Evolutionary conservation across 1,140 invertebrate species (phyloP).

Genomic region (Drosophila equinoxialis): DNA sequence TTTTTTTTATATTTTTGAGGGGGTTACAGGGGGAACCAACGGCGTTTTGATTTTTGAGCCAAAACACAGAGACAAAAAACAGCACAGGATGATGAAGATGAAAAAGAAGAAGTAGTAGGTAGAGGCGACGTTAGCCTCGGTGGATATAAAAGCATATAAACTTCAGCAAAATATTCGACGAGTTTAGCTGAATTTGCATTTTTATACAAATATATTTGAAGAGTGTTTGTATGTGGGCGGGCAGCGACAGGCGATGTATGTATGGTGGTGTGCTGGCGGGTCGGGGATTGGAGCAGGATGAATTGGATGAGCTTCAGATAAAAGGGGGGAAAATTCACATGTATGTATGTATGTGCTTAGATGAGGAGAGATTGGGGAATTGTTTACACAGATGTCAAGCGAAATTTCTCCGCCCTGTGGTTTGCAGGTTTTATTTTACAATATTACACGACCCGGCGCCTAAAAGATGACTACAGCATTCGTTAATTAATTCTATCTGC

Average conservation of each 20-base stretch:
- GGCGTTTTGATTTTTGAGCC: constrained; percentile 75
- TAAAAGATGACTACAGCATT: constrained; percentile 40
- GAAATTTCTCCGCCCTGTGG: constrained; percentile 54
- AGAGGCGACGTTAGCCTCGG: not conserved
- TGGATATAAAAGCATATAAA: constrained; percentile 65
- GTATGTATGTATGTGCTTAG: not conserved
- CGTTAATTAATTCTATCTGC: constrained; percentile 33
- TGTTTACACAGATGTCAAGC: constrained; percentile 67
- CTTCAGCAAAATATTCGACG: constrained; percentile 74
- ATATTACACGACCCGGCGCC: constrained; percentile 38
- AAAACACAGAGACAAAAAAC: constrained; percentile 40
- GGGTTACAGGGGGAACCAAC: constrained; percentile 32
- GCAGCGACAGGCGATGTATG: constrained; percentile 8
- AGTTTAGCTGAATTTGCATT: constrained; percentile 80
- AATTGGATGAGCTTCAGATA: constrained; percentile 47
- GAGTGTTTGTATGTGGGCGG: constrained; percentile 55
- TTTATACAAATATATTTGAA: constrained; percentile 81
- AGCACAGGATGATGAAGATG: constrained; percentile 36
- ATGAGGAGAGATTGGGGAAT: not conserved
- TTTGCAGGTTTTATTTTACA: constrained; percentile 56
- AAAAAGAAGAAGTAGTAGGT: constrained; percentile 22
- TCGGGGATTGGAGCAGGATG: constrained; percentile 14
- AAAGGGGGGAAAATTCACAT: constrained; percentile 16
- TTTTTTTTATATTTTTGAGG: constrained; percentile 41
- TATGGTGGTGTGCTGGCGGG: not conserved